Evolutionary conservation across 2,797 vertebrate genomes (phyloP).

Genomic region (Tarsius wallacei): DNA sequence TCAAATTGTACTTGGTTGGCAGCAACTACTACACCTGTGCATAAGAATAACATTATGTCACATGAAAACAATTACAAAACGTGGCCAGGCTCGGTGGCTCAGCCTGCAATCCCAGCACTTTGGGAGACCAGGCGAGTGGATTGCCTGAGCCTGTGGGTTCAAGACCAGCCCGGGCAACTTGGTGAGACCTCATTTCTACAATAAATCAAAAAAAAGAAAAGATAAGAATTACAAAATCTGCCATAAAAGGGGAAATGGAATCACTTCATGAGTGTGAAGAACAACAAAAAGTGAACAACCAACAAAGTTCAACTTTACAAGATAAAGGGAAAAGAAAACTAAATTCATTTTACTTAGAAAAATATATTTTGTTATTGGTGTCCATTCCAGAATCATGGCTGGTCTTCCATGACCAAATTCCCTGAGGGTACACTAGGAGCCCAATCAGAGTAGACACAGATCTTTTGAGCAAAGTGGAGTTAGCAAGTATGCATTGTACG

Average conservation of each 20-base stretch:
- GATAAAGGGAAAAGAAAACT: background rate
- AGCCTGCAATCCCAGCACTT: no score
- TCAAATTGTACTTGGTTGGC: background rate
- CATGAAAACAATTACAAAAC: background rate
- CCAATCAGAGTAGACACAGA: background rate
- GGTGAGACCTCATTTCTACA: no score
- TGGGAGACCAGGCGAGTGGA: no score
- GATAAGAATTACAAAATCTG: background rate
- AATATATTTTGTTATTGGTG: background rate
- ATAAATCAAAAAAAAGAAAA: no score
- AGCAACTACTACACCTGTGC: background rate
- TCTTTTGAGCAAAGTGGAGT: background rate
- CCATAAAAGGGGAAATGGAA: background rate
- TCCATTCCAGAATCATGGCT: background rate
- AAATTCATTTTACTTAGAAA: background rate
- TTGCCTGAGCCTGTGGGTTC: no score
- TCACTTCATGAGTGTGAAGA: background rate
- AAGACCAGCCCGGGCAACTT: no score
- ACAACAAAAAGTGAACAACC: background rate
- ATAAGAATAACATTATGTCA: background rate
- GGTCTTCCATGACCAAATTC: background rate
- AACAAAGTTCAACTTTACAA: background rate
- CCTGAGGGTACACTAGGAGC: no score
- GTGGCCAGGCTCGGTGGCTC: no score
- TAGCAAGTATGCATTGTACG: background rate